These are phyloP conservation scores for Allygus modestus DNA, from an alignment of 2,888 invertebrate species.

Conservation along the genomic window DNA sequence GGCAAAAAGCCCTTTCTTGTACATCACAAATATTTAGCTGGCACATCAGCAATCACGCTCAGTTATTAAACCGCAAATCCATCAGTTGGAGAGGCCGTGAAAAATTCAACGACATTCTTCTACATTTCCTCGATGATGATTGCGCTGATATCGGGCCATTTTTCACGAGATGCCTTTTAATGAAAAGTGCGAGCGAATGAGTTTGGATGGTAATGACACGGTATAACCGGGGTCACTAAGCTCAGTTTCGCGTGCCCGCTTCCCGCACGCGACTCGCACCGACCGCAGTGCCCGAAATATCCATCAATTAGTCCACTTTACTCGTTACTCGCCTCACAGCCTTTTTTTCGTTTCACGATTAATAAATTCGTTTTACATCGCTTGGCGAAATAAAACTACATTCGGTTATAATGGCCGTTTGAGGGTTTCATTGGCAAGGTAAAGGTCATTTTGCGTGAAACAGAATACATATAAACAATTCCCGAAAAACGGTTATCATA, in stretches of 20 bases:
- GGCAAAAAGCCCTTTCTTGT: no score
- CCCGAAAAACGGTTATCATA: no score
- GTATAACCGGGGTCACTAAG: slow-evolving; percentile 26
- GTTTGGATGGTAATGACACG: slow-evolving; percentile 15
- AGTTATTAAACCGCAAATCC: background rate
- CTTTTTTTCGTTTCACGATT: background rate
- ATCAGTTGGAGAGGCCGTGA: background rate
- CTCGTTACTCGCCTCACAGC: background rate
- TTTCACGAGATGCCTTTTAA: slow-evolving; percentile 28
- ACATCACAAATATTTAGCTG: no score
- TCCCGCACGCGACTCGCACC: slow-evolving; percentile 21
- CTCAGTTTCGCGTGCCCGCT: slow-evolving; percentile 31
- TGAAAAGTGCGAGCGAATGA: slow-evolving; percentile 37
- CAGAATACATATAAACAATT: no score
- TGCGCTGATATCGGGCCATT: slow-evolving; percentile 26
- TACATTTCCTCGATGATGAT: slow-evolving; percentile 32
- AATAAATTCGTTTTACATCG: background rate
- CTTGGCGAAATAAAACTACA: no score
- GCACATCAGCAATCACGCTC: no score
- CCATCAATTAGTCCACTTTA: slow-evolving; percentile 30
- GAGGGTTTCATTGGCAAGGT: no score
- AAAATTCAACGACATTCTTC: background rate
- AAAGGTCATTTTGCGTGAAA: no score
- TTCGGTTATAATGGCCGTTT: no score
- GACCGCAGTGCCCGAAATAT: slow-evolving; percentile 15